Conservation (phyloP, 1,140 invertebrate genomes). For the Ceratosolen fusciceps region DNA sequence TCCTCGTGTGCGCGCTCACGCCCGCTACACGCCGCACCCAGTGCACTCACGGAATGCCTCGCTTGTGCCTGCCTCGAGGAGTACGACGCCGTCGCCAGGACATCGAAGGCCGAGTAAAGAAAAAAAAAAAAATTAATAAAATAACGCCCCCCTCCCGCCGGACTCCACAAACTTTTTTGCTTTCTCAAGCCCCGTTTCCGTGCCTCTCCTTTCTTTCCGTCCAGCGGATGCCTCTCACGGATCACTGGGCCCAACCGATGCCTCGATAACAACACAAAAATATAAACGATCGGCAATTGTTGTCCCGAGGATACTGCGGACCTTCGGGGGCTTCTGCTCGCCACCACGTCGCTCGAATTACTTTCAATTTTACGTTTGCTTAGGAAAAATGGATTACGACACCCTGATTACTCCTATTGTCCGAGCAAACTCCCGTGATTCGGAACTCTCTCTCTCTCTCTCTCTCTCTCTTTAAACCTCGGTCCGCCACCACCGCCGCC, state of each 20-base stretch:
- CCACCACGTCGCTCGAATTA: no score
- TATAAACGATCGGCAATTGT: not conserved
- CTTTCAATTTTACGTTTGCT: not conserved
- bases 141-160: not conserved
- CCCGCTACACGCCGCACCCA: not conserved
- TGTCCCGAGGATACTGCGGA: not conserved
- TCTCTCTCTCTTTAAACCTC: no score
- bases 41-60: conserved; percentile 20
- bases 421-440: not conserved
- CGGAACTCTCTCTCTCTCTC: no score
- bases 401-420: not conserved
- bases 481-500: no score
- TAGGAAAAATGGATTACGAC: not conserved
- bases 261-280: not conserved
- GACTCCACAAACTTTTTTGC: not conserved
- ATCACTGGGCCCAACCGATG: not conserved
- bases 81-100: no score
- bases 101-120: no score
- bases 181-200: not conserved
- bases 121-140: no score
- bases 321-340: not conserved
- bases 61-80: not conserved
- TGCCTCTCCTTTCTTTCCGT: not conserved
- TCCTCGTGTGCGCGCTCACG: conserved; percentile 37
- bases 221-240: not conserved